These are phyloP conservation scores for Choreutis nemorana DNA, from an alignment of 2,888 invertebrate species.

Conservation along the genomic window DNA sequence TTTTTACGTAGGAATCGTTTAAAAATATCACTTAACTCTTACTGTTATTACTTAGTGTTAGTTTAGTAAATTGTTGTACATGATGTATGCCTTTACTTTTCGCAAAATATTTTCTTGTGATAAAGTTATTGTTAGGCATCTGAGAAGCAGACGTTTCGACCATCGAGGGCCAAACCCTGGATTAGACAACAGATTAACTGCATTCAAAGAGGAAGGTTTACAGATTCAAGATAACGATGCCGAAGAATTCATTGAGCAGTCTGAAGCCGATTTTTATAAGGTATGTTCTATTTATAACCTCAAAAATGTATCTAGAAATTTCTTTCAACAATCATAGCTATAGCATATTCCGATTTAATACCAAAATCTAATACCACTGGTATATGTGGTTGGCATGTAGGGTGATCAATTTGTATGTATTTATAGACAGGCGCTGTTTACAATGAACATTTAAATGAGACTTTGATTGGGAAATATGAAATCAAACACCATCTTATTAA, in stretches of 20 bases:
- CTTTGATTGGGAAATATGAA: slow-evolving; percentile 49
- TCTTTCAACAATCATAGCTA: too few species aligned
- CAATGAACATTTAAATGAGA: slow-evolving; percentile 60
- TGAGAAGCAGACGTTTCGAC: slow-evolving; percentile 26
- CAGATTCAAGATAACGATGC: slow-evolving; percentile 32
- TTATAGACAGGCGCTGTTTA: slow-evolving; percentile 56
- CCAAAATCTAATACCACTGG: too few species aligned
- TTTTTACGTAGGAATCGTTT: too few species aligned
- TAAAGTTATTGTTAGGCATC: slow-evolving; percentile 31
- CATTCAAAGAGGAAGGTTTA: slow-evolving; percentile 32
- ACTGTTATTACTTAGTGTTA: too few species aligned
- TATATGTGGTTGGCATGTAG: too few species aligned
- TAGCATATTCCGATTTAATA: too few species aligned
- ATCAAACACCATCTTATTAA: slow-evolving; percentile 66
- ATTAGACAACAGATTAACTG: slow-evolving; percentile 30
- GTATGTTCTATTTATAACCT: slow-evolving; percentile 20
- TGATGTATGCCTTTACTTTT: too few species aligned
- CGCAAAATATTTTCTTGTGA: slow-evolving; percentile 25
- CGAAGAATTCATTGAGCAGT: slow-evolving; percentile 44
- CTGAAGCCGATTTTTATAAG: slow-evolving; percentile 45
- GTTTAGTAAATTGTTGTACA: too few species aligned
- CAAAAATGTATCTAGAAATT: too few species aligned
- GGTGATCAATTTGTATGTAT: too few species aligned
- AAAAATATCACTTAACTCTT: too few species aligned
- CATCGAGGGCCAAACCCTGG: slow-evolving; percentile 37